A percentile compares a stretch with the other conserved stretches of the same genome.
Conservation (phyloP, 1,140 invertebrate species). For the Calliphora vicina region DNA sequence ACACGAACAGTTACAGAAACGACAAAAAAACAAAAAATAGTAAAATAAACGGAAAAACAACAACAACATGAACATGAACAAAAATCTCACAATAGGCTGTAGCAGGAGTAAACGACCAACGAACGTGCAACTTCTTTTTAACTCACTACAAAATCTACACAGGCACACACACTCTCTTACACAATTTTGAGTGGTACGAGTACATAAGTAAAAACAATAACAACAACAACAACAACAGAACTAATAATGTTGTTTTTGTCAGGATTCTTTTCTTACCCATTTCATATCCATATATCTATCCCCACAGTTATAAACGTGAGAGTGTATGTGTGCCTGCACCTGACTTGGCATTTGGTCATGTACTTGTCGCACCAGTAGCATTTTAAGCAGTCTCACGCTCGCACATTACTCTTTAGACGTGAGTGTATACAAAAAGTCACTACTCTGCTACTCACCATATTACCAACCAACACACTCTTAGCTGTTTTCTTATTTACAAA, state of each 20-base stretch:
- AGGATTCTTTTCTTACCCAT: neutral
- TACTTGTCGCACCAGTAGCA: constrained; percentile 61
- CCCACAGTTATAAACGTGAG: no score
- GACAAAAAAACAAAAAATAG: no score
- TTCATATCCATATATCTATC: neutral
- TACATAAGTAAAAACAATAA: neutral
- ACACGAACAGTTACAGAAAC: constrained; percentile 38
- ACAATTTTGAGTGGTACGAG: neutral
- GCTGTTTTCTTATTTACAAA: no score
- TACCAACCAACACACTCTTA: neutral
- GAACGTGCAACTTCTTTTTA: constrained; percentile 18
- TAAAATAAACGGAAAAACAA: no score
- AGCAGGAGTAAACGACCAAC: constrained; percentile 31
- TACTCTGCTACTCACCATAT: neutral
- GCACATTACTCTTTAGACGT: constrained; percentile 28
- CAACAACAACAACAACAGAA: neutral
- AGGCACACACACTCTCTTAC: neutral
- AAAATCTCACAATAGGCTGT: constrained; percentile 15
- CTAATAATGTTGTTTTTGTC: neutral
- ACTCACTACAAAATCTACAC: neutral
- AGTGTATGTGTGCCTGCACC: constrained; percentile 43
- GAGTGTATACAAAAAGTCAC: constrained; percentile 11
- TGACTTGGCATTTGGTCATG: constrained; percentile 59
- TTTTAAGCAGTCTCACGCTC: constrained; percentile 64
- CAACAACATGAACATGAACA: constrained; percentile 34